A percentile compares a stretch with the other conserved stretches of the same genome.
These are phyloP conservation scores for Cyclina sinensis DNA, from an alignment of 1,140 invertebrate genomes.

Conservation along the genomic window DNA sequence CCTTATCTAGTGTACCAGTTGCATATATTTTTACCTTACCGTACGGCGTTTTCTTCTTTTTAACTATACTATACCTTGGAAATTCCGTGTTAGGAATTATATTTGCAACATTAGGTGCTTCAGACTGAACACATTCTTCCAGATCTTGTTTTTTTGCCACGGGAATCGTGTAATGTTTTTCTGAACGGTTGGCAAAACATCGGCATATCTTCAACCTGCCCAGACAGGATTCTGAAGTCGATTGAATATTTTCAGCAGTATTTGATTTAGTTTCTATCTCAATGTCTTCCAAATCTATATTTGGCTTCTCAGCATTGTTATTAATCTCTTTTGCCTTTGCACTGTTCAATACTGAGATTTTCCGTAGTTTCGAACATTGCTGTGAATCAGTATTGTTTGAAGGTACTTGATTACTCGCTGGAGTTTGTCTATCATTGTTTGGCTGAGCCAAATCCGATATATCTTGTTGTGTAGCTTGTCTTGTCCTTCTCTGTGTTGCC, in stretches of 20 bases:
- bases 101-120: neutral
- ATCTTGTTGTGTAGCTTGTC: neutral
- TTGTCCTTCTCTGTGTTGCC: neutral
- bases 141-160: neutral
- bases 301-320: too few species aligned
- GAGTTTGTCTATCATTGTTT: neutral
- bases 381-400: too few species aligned
- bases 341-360: too few species aligned
- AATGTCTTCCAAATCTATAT: too few species aligned
- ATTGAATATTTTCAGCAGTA: neutral
- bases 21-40: slow-evolving; percentile 1
- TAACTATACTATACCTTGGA: neutral
- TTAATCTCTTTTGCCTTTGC: too few species aligned
- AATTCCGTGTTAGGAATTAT: neutral
- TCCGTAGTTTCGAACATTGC: too few species aligned
- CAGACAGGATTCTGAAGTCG: neutral
- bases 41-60: neutral
- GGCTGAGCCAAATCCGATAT: neutral
- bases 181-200: neutral
- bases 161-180: neutral
- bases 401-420: too few species aligned
- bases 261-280: too few species aligned
- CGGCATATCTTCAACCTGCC: neutral
- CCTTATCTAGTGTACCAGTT: neutral
- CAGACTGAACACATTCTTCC: neutral